phyloP scores from a whole-genome alignment of 2,797 vertebrate genomes.

The Zalophus californianus region DNA sequence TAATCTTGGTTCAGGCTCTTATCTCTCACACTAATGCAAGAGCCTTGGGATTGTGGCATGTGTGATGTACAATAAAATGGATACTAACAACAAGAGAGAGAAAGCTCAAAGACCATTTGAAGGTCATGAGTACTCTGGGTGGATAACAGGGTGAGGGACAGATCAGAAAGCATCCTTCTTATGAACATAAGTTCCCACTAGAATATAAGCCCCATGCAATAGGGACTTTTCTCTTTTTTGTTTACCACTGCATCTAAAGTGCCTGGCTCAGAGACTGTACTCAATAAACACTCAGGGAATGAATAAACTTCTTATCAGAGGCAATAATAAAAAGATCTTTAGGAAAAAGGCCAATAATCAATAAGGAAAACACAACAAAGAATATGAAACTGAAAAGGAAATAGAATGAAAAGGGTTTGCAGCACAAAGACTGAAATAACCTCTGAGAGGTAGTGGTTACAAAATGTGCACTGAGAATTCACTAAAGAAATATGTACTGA shows the following conservation, averaged over 20 bases:
- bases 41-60: not conserved
- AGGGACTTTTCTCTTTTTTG: not conserved
- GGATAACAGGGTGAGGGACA: not conserved
- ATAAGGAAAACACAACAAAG: not conserved
- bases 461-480: not conserved
- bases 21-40: not conserved
- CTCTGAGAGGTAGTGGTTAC: not conserved
- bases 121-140: not conserved
- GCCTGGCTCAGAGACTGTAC: not conserved
- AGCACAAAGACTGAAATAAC: not conserved
- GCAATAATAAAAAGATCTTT: not conserved
- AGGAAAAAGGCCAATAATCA: constrained; percentile 4
- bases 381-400: not conserved
- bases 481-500: not conserved
- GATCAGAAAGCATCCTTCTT: not conserved
- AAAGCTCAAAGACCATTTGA: not conserved
- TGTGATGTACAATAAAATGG: not conserved
- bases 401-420: not conserved
- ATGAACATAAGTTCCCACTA: not conserved
- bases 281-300: not conserved
- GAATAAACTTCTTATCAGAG: not conserved
- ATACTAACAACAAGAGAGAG: not conserved
- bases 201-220: not conserved
- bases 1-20: not conserved
- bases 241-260: not conserved